Percentiles rank a stretch among this genome's conserved stretches.
Conservation (phyloP, 2,797 vertebrate species). For the Lithobates sylvaticus region DNA sequence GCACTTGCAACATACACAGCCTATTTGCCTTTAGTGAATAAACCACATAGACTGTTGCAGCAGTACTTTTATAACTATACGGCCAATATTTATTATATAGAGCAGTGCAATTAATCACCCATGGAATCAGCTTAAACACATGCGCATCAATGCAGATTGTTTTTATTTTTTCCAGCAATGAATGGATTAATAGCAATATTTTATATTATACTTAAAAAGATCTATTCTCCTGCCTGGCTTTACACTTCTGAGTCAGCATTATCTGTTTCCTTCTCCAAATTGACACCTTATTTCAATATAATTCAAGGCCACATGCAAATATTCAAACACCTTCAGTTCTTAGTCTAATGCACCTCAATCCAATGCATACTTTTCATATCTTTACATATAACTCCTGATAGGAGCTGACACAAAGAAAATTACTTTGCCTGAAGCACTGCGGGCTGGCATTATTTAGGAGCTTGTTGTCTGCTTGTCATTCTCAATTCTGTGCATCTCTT, state of each 20-base stretch:
- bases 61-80: too few relatives aligned
- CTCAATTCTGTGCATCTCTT: conserved; percentile 66
- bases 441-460: conserved; percentile 61
- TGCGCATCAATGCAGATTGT: too few relatives aligned
- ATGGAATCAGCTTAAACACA: too few relatives aligned
- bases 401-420: conserved; percentile 59
- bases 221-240: conserved; percentile 30
- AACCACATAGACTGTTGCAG: too few relatives aligned
- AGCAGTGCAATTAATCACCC: too few relatives aligned
- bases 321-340: conserved; percentile 61
- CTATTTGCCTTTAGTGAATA: too few relatives aligned
- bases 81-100: too few relatives aligned
- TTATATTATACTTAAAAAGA: conserved; percentile 49
- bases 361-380: conserved; percentile 44
- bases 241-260: conserved; percentile 59
- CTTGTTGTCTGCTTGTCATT: conserved; percentile 66
- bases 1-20: too few relatives aligned
- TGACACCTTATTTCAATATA: conserved; percentile 62
- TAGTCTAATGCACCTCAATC: conserved; percentile 48
- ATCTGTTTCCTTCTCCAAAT: conserved; percentile 55
- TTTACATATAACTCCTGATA: conserved; percentile 56
- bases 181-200: conserved; percentile 52
- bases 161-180: conserved; percentile 33
- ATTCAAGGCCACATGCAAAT: conserved; percentile 61
- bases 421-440: conserved; percentile 46